Percentiles rank a stretch among this genome's conserved stretches.
phyloP scores from a whole-genome alignment of 2,113 vertebrate genomes.

The Regulus satrapa region DNA sequence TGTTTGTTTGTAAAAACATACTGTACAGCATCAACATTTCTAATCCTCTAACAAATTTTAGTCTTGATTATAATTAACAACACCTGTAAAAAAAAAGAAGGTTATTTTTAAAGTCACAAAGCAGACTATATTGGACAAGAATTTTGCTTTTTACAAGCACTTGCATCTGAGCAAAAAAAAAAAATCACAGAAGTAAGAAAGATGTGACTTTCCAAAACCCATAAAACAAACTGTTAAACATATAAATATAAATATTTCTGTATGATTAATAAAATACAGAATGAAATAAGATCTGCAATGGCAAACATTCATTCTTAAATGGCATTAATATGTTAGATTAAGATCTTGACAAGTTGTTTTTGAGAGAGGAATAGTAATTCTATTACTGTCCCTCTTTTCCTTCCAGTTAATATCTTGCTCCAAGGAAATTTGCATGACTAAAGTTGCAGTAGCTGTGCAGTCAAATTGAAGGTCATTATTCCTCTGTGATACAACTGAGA shows the following conservation, averaged over 20 bases:
- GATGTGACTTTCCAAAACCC: slow-evolving; percentile 39
- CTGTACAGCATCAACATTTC: background rate
- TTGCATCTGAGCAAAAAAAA: background rate
- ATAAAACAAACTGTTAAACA: slow-evolving; percentile 26
- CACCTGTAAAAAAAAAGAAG: background rate
- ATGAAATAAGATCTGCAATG: slow-evolving; percentile 33
- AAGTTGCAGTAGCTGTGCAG: slow-evolving; percentile 19
- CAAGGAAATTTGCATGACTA: background rate
- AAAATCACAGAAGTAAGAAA: background rate
- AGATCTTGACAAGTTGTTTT: slow-evolving; percentile 25
- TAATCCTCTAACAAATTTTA: background rate
- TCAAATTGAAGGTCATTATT: background rate
- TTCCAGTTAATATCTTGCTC: background rate
- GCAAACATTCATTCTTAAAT: slow-evolving; percentile 58
- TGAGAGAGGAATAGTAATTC: background rate
- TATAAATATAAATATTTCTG: slow-evolving; percentile 45
- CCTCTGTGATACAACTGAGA: background rate
- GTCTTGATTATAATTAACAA: background rate
- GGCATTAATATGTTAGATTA: slow-evolving; percentile 22
- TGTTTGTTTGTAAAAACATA: no score
- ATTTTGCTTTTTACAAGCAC: slow-evolving; percentile 36
- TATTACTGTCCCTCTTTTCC: background rate
- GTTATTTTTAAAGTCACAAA: background rate
- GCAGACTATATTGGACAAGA: background rate
- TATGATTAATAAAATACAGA: slow-evolving; percentile 45